phyloP scores from a whole-genome alignment of 2,888 invertebrate genomes.

The Zeuzera pyrina region DNA sequence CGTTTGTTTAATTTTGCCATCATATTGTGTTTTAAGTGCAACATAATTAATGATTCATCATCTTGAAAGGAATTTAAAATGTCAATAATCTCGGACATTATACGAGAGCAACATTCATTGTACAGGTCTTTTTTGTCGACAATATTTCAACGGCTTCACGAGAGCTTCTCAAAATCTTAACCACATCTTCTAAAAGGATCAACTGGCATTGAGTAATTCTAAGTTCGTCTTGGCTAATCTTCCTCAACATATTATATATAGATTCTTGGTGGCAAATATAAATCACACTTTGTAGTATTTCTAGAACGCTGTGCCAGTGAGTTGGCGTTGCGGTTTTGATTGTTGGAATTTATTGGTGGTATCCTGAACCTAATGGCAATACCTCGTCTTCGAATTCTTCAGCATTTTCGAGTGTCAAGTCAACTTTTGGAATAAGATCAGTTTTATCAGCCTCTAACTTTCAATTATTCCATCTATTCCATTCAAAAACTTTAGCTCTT shows the following conservation, averaged over 20 bases:
- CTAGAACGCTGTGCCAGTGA: constrained; percentile 1
- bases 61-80: background rate
- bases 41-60: background rate
- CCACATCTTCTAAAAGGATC: constrained; percentile 3
- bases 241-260: constrained; percentile 1
- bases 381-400: constrained; percentile 5
- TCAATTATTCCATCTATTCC: too few relatives aligned
- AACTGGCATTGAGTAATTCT: background rate
- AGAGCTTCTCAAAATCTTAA: constrained; percentile 1
- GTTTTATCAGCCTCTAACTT: background rate
- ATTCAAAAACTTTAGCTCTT: too few relatives aligned
- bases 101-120: background rate
- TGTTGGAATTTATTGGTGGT: background rate
- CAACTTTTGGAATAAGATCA: too few relatives aligned
- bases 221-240: constrained; percentile 1
- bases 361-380: background rate
- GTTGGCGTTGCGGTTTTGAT: constrained; percentile 1
- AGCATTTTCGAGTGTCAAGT: too few relatives aligned
- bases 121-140: background rate
- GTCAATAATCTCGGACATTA: background rate
- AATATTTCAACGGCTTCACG: constrained; percentile 3
- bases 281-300: constrained; percentile 1
- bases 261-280: background rate
- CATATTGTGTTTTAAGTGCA: constrained; percentile 1
- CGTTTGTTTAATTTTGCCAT: constrained; percentile 2